Evolutionary conservation across 2,888 invertebrate species (phyloP).

Genomic region (Sceliomorpha sp.): DNA sequence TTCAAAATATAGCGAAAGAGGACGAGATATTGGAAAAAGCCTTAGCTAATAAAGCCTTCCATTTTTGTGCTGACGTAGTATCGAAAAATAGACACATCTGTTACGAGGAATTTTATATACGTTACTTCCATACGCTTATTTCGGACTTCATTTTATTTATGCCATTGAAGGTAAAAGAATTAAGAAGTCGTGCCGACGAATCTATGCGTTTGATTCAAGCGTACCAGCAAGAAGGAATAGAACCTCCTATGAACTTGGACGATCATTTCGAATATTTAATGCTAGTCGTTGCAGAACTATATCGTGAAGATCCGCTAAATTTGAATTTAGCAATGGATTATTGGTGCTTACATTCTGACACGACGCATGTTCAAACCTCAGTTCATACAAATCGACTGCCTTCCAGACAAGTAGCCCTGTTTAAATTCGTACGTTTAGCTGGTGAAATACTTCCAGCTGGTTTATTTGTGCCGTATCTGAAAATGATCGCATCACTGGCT

Average conservation of each 20-base stretch:
- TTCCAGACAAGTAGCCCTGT: constrained; percentile 88
- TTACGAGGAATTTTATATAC: constrained; percentile 90
- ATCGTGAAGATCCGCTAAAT: constrained; percentile 87
- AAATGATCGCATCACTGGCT: constrained; percentile 91
- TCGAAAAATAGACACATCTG: constrained; percentile 86
- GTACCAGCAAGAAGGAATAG: constrained; percentile 88
- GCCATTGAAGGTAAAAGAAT: constrained; percentile 93
- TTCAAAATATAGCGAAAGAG: constrained; percentile 85
- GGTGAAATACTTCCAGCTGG: constrained; percentile 92
- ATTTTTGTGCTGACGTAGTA: constrained; percentile 87
- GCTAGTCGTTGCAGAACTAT: constrained; percentile 88
- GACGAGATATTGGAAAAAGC: constrained; percentile 91
- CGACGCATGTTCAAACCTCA: constrained; percentile 76
- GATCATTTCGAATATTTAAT: constrained; percentile 92
- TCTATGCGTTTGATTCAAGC: constrained; percentile 89
- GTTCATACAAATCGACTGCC: constrained; percentile 76
- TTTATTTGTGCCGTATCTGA: constrained; percentile 92
- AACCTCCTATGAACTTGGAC: constrained; percentile 87
- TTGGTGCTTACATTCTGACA: constrained; percentile 86
- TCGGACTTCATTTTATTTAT: constrained; percentile 96
- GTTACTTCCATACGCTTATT: constrained; percentile 90
- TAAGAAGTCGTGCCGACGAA: constrained; percentile 93
- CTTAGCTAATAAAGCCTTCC: constrained; percentile 89
- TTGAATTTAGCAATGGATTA: constrained; percentile 89
- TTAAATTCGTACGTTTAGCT: constrained; percentile 94